Conservation (phyloP, 2,888 invertebrate genomes). For the Protodeltote pygarga region DNA sequence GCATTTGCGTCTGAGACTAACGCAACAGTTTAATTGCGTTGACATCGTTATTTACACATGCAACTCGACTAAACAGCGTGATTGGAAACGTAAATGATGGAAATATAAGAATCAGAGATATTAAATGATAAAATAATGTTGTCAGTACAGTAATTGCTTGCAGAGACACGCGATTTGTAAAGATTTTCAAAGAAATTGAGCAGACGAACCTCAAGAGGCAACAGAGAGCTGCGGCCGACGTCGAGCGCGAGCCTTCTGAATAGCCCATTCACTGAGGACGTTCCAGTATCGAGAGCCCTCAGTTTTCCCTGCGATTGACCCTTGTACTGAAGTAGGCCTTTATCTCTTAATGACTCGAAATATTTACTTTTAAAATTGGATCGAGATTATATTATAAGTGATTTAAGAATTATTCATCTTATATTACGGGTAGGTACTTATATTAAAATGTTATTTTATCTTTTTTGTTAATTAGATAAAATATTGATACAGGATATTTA, state of each 20-base stretch:
- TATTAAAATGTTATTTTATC: too few species aligned
- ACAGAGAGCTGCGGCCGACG: slow-evolving; percentile 35
- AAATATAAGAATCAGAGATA: too few species aligned
- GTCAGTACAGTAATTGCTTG: too few species aligned
- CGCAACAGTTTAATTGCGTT: too few species aligned
- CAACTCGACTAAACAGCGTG: too few species aligned
- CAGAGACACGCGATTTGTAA: neutral
- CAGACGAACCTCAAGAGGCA: slow-evolving; percentile 29
- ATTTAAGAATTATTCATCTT: neutral
- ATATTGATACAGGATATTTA: too few species aligned
- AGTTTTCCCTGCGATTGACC: slow-evolving; percentile 38
- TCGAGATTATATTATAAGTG: neutral
- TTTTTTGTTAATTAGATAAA: too few species aligned
- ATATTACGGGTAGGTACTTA: too few species aligned
- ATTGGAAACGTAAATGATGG: too few species aligned
- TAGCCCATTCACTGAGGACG: slow-evolving; percentile 44
- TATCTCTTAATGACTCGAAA: slow-evolving; percentile 15
- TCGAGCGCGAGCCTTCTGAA: slow-evolving; percentile 31
- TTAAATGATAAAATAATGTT: too few species aligned
- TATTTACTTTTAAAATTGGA: slow-evolving; percentile 18
- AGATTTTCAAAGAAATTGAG: slow-evolving; percentile 28
- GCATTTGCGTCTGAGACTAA: too few species aligned
- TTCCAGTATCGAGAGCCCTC: slow-evolving; percentile 54
- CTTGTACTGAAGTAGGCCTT: slow-evolving; percentile 19
- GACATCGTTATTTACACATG: too few species aligned